Conservation (phyloP, 1,140 invertebrate species). For the Procambarus clarkii region DNA sequence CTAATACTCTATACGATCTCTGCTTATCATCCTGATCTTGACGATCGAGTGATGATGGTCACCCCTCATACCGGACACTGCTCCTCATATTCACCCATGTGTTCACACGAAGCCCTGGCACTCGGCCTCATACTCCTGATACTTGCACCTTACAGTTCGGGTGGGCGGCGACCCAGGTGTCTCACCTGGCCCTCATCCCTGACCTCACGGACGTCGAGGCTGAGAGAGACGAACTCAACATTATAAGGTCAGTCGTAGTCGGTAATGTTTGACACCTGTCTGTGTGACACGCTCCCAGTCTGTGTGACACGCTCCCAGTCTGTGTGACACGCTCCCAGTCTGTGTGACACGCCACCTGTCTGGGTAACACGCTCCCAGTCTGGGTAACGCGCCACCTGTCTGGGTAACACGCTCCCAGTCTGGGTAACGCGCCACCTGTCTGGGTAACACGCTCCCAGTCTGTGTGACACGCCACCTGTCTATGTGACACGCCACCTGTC, state of each 20-base stretch:
- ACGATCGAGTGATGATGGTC: neutral
- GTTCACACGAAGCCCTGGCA: constrained; percentile 76
- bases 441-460: too few relatives aligned
- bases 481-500: too few relatives aligned
- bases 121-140: constrained; percentile 89
- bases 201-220: constrained; percentile 83
- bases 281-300: too few relatives aligned
- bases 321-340: too few relatives aligned
- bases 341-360: too few relatives aligned
- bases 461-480: too few relatives aligned
- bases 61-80: neutral
- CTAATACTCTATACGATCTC: neutral
- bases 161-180: constrained; percentile 96
- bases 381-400: too few relatives aligned
- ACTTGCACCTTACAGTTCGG: constrained; percentile 84
- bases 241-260: constrained; percentile 82
- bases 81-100: constrained; percentile 82
- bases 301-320: too few relatives aligned
- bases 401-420: too few relatives aligned
- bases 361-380: too few relatives aligned
- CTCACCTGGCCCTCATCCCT: constrained; percentile 88
- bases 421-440: too few relatives aligned
- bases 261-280: too few relatives aligned
- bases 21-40: neutral
- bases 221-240: constrained; percentile 89